Conservation (phyloP, 2,113 vertebrate species). For the Brachyhypopomus occidentalis region DNA sequence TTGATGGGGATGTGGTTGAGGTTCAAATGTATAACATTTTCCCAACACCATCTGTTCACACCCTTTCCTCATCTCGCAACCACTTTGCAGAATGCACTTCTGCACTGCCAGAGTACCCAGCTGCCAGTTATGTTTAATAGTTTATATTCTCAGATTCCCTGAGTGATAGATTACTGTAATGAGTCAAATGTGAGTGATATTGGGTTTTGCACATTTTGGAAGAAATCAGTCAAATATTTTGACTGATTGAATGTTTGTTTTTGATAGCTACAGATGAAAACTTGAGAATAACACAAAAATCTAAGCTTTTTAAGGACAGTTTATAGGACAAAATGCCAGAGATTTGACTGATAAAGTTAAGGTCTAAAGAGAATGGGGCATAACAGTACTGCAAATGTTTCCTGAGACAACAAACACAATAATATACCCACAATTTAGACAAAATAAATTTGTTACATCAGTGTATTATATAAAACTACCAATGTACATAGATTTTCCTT, state of each 20-base stretch:
- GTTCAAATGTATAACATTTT: slow-evolving; percentile 63
- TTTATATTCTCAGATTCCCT: slow-evolving; percentile 68
- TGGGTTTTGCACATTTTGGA: slow-evolving; percentile 64
- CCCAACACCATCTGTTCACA: slow-evolving; percentile 67
- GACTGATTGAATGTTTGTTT: slow-evolving; percentile 29
- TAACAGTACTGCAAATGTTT: background rate
- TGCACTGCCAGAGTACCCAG: slow-evolving; percentile 61
- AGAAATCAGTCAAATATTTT: slow-evolving; percentile 45
- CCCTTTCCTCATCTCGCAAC: slow-evolving; percentile 70
- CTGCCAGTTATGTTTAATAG: slow-evolving; percentile 68
- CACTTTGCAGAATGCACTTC: slow-evolving; percentile 58
- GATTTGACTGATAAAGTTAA: background rate
- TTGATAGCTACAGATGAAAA: slow-evolving; percentile 6
- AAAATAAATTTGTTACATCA: slow-evolving; percentile 20
- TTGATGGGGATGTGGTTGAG: slow-evolving; percentile 66
- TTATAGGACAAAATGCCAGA: background rate
- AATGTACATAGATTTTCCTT: slow-evolving; percentile 77
- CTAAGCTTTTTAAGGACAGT: slow-evolving; percentile 19
- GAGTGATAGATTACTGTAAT: slow-evolving; percentile 72
- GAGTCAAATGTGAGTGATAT: slow-evolving; percentile 74
- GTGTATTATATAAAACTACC: slow-evolving; percentile 52
- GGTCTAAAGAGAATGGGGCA: background rate
- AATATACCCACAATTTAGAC: slow-evolving; percentile 5
- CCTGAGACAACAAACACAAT: background rate
- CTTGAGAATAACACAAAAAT: background rate